Evolutionary conservation across 2,797 vertebrate genomes (phyloP).

Genomic region (Spondyliosoma cantharus): DNA sequence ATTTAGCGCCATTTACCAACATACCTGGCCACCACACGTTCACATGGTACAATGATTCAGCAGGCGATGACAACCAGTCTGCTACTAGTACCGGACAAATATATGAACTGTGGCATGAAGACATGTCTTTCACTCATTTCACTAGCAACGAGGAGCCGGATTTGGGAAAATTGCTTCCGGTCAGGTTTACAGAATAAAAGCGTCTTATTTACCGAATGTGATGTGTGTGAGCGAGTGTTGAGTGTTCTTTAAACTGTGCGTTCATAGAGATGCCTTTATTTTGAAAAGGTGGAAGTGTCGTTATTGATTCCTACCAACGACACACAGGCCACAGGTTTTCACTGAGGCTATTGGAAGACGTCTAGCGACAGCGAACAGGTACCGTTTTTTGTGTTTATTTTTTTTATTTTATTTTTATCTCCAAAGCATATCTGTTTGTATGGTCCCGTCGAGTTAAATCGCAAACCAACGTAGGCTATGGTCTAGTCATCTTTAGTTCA

Average conservation of each 20-base stretch:
- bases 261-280: constrained; percentile 38
- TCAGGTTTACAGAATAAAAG: constrained; percentile 38
- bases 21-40: constrained; percentile 17
- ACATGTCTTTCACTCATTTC: no score
- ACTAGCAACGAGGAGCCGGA: neutral
- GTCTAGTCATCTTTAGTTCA: neutral
- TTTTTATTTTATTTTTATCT: neutral
- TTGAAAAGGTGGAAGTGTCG: constrained; percentile 46
- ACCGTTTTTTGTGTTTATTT: neutral
- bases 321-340: neutral
- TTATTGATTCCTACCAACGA: no score
- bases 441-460: accelerated
- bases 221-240: neutral
- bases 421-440: neutral
- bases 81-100: no score
- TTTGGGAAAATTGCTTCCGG: constrained; percentile 26
- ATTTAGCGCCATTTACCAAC: neutral
- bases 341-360: neutral
- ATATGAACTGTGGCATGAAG: accelerated
- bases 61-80: neutral
- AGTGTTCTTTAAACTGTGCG: neutral
- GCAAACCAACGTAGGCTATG: neutral
- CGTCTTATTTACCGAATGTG: no score
- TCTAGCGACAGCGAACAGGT: constrained; percentile 53
- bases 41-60: constrained; percentile 19